phyloP scores from a whole-genome alignment of 2,888 invertebrate species.

The Diabrotica balteata region DNA sequence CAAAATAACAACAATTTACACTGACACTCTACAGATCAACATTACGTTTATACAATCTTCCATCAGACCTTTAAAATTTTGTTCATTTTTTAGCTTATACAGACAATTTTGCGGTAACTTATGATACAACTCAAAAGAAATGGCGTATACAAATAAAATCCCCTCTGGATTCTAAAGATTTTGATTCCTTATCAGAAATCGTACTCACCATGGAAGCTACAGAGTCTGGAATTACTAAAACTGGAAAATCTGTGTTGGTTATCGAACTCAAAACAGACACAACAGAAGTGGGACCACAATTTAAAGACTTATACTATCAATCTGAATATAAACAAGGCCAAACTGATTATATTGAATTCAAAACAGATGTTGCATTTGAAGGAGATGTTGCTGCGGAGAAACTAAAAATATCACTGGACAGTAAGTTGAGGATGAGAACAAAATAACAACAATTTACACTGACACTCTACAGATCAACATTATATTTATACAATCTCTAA shows the following conservation, averaged over 20 bases:
- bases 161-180: background rate
- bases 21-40: no score
- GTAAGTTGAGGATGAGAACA: conserved; percentile 2
- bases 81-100: background rate
- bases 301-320: conserved; percentile 9
- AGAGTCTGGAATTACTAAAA: background rate
- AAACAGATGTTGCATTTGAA: conserved; percentile 2
- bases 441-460: no score
- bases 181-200: conserved; percentile 5
- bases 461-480: no score
- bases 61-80: no score
- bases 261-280: background rate
- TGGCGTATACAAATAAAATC: background rate
- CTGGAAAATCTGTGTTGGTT: background rate
- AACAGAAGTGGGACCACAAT: background rate
- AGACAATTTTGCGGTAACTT: background rate
- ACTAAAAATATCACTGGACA: conserved; percentile 3
- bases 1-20: no score
- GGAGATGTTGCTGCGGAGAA: conserved; percentile 5
- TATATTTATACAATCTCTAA: no score
- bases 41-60: no score
- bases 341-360: conserved; percentile 15
- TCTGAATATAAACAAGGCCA: conserved; percentile 9
- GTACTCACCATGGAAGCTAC: conserved; percentile 17
- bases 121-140: background rate